Evolutionary conservation across 2,888 invertebrate genomes (phyloP).

Genomic region (Rhagophthalmus giganteus): DNA sequence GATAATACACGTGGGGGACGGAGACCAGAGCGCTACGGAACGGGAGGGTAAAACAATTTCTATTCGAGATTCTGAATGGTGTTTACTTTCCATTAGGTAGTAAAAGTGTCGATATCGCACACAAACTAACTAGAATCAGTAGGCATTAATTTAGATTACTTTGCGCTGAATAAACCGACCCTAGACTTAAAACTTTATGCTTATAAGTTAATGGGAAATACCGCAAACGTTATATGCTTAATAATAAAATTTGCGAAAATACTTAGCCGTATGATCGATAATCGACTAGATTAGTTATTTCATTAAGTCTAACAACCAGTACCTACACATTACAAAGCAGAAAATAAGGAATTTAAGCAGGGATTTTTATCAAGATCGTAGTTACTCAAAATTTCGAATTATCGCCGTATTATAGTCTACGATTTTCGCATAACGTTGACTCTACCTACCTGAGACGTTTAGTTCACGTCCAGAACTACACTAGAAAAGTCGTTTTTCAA

Average conservation of each 20-base stretch:
- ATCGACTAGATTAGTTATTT: too few species aligned
- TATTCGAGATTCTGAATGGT: conserved; percentile 50
- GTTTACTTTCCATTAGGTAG: conserved; percentile 54
- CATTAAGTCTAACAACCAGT: too few species aligned
- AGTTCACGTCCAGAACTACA: too few species aligned
- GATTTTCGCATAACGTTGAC: too few species aligned
- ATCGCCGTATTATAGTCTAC: too few species aligned
- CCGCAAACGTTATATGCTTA: neutral
- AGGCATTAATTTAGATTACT: conserved; percentile 52
- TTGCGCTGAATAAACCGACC: conserved; percentile 43
- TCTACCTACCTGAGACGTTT: too few species aligned
- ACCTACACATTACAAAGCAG: too few species aligned
- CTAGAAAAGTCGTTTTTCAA: too few species aligned
- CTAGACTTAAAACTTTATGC: conserved; percentile 22
- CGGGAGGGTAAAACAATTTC: conserved; percentile 46
- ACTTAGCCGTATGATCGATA: too few species aligned
- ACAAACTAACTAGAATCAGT: conserved; percentile 49
- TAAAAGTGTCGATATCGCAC: conserved; percentile 53
- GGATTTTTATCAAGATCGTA: too few species aligned
- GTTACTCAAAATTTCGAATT: too few species aligned
- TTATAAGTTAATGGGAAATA: neutral
- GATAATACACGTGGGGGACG: conserved; percentile 40
- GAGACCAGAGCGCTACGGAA: conserved; percentile 33
- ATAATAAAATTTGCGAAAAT: neutral
- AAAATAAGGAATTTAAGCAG: too few species aligned